phyloP scores from a whole-genome alignment of 2,888 invertebrate genomes.

The Desoria tigrina region DNA sequence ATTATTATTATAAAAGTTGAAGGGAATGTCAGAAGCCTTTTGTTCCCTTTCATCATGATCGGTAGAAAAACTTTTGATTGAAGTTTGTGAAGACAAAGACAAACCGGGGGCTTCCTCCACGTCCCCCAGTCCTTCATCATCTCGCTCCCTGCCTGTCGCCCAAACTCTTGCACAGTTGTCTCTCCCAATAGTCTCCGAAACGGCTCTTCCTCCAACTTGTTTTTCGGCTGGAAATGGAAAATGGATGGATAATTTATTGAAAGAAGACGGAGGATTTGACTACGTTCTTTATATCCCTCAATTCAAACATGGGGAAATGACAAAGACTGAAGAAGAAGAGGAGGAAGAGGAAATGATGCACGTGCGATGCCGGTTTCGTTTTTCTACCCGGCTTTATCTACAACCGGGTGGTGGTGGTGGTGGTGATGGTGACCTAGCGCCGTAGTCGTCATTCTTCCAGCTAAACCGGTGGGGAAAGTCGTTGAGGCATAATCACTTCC shows the following conservation, averaged over 20 bases:
- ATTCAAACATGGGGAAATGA: conserved; percentile 3
- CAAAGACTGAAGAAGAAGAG: conserved; percentile 10
- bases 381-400: conserved; percentile 1
- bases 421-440: too few relatives aligned
- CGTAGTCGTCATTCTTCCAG: too few relatives aligned
- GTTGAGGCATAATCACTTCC: background rate
- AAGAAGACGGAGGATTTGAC: conserved; percentile 18
- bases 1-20: conserved; percentile 8
- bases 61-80: conserved; percentile 21
- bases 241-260: conserved; percentile 26
- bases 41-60: conserved; percentile 20
- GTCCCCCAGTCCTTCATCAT: conserved; percentile 15
- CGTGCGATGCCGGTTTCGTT: conserved; percentile 12
- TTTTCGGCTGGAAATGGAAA: conserved; percentile 9
- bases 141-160: background rate
- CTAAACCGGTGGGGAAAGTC: too few relatives aligned
- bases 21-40: conserved; percentile 22
- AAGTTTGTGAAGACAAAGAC: conserved; percentile 26
- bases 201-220: too few relatives aligned
- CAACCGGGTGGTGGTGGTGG: too few relatives aligned
- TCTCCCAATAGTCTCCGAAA: background rate
- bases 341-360: conserved; percentile 11
- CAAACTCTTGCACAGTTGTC: too few relatives aligned
- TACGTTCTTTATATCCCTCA: conserved; percentile 9
- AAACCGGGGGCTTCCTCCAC: conserved; percentile 23